Conservation (phyloP, 2,888 invertebrate genomes). For the Pseudococcus longispinus region DNA sequence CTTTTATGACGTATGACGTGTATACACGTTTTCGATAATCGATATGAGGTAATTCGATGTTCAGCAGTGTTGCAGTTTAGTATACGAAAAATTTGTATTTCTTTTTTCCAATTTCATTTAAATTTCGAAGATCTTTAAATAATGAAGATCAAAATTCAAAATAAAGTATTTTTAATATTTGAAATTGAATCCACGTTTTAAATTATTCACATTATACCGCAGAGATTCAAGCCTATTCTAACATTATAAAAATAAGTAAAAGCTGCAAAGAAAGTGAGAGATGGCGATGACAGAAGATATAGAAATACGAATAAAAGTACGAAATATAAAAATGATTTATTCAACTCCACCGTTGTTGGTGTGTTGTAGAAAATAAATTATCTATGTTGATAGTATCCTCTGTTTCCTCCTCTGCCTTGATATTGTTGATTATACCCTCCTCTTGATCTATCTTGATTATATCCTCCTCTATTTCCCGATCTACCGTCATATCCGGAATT, state of each 20-base stretch:
- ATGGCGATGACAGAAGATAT: no score
- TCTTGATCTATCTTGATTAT: constrained; percentile 35
- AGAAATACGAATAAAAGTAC: no score
- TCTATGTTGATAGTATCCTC: neutral
- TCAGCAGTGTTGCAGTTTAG: neutral
- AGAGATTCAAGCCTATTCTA: no score
- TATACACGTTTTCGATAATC: neutral
- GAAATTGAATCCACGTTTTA: no score
- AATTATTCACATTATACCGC: no score
- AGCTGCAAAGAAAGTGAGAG: no score
- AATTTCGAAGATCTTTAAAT: no score
- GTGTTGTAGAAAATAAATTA: neutral
- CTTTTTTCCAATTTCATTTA: neutral
- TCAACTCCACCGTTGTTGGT: neutral
- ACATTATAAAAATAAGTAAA: no score
- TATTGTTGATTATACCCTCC: neutral
- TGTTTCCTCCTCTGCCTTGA: neutral
- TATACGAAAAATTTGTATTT: neutral
- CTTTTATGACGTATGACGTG: neutral
- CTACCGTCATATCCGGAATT: constrained; percentile 16
- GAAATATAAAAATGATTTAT: no score
- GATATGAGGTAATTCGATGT: neutral
- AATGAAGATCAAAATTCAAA: no score
- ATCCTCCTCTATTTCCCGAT: neutral
- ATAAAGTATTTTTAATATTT: no score